A percentile compares a stretch with the other conserved stretches of the same genome.
phyloP scores from a whole-genome alignment of 2,113 vertebrate genomes.

The Beaufortia kweichowensis region DNA sequence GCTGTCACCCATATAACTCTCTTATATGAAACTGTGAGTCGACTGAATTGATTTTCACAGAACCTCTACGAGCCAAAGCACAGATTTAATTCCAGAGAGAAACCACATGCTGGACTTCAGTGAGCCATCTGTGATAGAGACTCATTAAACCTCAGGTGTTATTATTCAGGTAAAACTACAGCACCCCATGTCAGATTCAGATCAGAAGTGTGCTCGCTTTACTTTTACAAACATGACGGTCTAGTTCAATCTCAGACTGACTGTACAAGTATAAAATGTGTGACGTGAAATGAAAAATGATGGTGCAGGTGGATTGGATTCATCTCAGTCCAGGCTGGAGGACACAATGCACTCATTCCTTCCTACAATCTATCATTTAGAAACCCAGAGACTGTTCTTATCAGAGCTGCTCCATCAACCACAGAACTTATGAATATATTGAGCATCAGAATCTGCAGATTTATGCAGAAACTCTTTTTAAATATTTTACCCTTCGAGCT shows the following conservation, averaged over 20 bases:
- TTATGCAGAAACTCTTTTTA: constrained; percentile 56
- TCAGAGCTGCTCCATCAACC: constrained; percentile 55
- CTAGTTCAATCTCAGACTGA: not conserved
- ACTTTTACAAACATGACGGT: not conserved
- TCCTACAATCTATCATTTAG: constrained; percentile 66
- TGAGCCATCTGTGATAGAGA: not conserved
- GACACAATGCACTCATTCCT: constrained; percentile 45
- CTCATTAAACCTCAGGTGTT: too few relatives aligned
- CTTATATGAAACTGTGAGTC: constrained; percentile 1
- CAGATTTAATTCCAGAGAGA: not conserved
- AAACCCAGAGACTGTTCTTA: constrained; percentile 62
- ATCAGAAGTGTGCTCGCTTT: too few relatives aligned
- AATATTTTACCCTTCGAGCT: constrained; percentile 65
- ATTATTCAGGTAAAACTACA: too few relatives aligned
- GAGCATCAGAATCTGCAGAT: constrained; percentile 59
- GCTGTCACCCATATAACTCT: constrained; percentile 19
- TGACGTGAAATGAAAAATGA: not conserved
- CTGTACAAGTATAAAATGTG: not conserved
- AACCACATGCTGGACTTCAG: not conserved
- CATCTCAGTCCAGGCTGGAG: constrained; percentile 50
- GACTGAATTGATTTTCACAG: not conserved
- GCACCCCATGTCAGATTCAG: too few relatives aligned
- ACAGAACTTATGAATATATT: constrained; percentile 67
- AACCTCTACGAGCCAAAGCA: not conserved
- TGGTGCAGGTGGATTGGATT: constrained; percentile 44